Evolutionary conservation across 2,888 invertebrate genomes (phyloP), one percentile per base, ranked within the genome.

Genomic region (Tenthredo livida): DNA sequence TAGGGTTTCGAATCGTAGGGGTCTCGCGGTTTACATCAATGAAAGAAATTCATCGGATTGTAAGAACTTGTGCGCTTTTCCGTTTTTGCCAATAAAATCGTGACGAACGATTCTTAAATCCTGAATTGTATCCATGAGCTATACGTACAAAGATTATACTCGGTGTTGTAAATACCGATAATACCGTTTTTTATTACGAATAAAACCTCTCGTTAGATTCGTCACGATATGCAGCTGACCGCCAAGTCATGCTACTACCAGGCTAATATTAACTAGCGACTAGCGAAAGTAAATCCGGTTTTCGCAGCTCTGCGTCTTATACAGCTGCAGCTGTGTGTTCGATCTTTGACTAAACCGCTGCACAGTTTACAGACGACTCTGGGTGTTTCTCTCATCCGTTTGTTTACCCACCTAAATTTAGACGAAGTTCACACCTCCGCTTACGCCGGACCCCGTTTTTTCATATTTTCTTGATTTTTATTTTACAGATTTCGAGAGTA

Each of bases 401-500:
- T 73, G 10, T n/a, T 21, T 43, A 1, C 21, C 21, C 21, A 43
- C 6, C 21, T 21, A 43, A 43, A 73, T 73, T 73, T n/a, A 43
- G 4, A 43, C 40, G 21, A 72, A 72, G 1, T 65, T 65, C 65
- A 58, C n/a, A 58, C n/a, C n/a, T 4, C 21, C 6, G 29, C 65
- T 10, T 65, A 25, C 21, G 12, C 21, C 65, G 65, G 12, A 65
- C 29, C n/a, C 10, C 15, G 10, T 6, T 29, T 67, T 29, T 33
- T 15, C 6, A 25, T 67, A 25, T 29, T 67, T 43, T 73, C 3
- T 40, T 43, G 0, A 7, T 6, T 50, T 54, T 21, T 21, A 6
- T 54, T 33, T 80, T 61, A 4, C 80, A 80, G 80, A 80, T 61
- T 61, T 40, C 61, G 88, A 89, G 88, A 89, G 90, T 92, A 92